Evolutionary conservation across 2,888 invertebrate genomes (phyloP).

Genomic region (Molorchus minor): DNA sequence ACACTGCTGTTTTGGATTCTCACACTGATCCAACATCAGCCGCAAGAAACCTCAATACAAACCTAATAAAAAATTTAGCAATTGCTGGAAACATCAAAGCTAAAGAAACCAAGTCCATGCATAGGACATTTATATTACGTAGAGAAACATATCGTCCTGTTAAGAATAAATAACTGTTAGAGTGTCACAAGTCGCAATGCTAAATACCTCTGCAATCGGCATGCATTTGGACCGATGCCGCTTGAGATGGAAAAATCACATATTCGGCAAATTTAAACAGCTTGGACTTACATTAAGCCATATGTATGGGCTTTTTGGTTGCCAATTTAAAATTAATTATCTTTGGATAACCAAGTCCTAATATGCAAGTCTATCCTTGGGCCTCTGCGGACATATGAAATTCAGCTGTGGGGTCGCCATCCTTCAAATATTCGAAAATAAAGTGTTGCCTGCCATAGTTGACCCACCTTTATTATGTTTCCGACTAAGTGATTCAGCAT

Average conservation of each 20-base stretch:
- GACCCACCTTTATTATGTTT: too few species aligned
- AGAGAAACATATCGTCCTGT: conserved; percentile 35
- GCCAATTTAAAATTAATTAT: background rate
- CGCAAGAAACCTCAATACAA: conserved; percentile 35
- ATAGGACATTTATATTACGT: conserved; percentile 41
- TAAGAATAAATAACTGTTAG: conserved; percentile 22
- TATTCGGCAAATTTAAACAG: too few species aligned
- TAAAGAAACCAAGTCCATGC: conserved; percentile 41
- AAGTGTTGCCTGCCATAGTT: too few species aligned
- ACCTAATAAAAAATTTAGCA: too few species aligned
- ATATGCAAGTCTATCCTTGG: conserved; percentile 5
- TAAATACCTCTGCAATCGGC: conserved; percentile 32
- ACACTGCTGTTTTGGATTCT: conserved; percentile 31
- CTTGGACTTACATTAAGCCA: too few species aligned
- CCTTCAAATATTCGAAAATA: too few species aligned
- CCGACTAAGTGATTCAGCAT: too few species aligned
- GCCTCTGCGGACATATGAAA: too few species aligned
- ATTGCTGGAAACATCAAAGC: conserved; percentile 30
- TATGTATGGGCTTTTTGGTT: too few species aligned
- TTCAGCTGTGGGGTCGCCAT: too few species aligned
- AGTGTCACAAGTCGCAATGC: conserved; percentile 25
- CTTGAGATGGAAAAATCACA: too few species aligned
- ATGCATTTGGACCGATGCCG: too few species aligned
- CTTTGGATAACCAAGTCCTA: background rate
- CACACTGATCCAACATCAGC: conserved; percentile 32